These are phyloP conservation scores for Zygaena filipendulae DNA, from an alignment of 2,888 invertebrate genomes.

Conservation along the genomic window DNA sequence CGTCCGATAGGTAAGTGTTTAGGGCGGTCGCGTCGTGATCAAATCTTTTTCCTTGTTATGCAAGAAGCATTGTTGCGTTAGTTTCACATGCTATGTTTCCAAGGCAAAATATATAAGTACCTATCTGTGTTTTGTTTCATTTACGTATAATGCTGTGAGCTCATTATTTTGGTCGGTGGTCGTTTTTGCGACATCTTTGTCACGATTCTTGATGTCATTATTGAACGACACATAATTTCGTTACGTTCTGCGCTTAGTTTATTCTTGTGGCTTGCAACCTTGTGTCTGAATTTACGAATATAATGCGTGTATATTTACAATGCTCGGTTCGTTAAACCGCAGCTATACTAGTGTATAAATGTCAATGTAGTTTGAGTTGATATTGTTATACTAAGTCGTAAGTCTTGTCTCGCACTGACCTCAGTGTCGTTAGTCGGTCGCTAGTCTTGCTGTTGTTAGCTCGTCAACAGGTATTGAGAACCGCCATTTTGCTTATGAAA, in stretches of 20 bases:
- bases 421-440: slow-evolving; percentile 17
- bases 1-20: slow-evolving; percentile 6
- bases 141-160: slow-evolving; percentile 32
- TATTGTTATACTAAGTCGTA: no score
- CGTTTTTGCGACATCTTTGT: slow-evolving; percentile 31
- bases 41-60: slow-evolving; percentile 40
- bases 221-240: no score
- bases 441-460: slow-evolving; percentile 21
- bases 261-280: no score
- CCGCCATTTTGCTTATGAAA: slow-evolving; percentile 23
- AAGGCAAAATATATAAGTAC: slow-evolving; percentile 21
- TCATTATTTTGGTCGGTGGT: slow-evolving; percentile 43
- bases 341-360: no score
- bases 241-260: no score
- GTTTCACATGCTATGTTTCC: slow-evolving; percentile 26
- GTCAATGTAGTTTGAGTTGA: no score
- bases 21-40: slow-evolving; percentile 43
- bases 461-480: slow-evolving; percentile 24
- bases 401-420: no score
- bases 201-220: slow-evolving; percentile 44
- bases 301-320: no score
- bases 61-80: slow-evolving; percentile 34
- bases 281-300: no score
- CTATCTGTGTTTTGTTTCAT: slow-evolving; percentile 33
- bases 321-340: no score